These are phyloP conservation scores for Gandaritis pyraliata DNA, from an alignment of 2,888 invertebrate species.

Conservation along the genomic window DNA sequence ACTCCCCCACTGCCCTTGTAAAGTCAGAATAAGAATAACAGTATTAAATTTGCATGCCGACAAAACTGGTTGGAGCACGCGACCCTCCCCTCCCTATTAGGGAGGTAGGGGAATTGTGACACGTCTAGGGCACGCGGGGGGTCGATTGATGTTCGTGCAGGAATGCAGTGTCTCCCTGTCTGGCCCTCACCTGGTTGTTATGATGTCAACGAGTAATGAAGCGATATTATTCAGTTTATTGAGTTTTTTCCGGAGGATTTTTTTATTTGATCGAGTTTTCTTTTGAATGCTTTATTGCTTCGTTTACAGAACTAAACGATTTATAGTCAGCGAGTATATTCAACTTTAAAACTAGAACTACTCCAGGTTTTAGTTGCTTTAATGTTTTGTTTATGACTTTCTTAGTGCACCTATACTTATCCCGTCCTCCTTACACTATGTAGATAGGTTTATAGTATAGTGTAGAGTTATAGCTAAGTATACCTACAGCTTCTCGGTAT, in stretches of 20 bases:
- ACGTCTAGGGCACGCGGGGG: constrained; percentile 57
- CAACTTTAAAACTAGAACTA: no score
- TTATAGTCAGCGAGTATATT: no score
- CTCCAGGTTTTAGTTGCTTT: no score
- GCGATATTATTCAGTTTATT: constrained; percentile 32
- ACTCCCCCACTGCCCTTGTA: constrained; percentile 79
- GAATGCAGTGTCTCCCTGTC: constrained; percentile 70
- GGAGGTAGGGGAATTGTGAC: constrained; percentile 54
- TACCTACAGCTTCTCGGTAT: no score
- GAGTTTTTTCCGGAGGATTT: constrained; percentile 11
- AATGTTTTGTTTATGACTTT: no score
- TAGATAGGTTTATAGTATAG: no score
- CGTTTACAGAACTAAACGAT: background rate
- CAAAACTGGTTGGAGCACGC: constrained; percentile 63
- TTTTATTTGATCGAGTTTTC: constrained; percentile 19
- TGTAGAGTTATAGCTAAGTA: no score
- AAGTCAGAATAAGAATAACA: constrained; percentile 77
- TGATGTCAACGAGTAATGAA: constrained; percentile 44
- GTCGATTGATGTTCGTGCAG: constrained; percentile 64
- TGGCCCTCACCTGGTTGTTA: constrained; percentile 51
- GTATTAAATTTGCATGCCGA: constrained; percentile 79
- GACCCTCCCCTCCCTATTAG: constrained; percentile 32
- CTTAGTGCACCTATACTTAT: no score
- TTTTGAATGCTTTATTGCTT: constrained; percentile 3
- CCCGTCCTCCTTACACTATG: no score